Percentiles rank a stretch among this genome's conserved stretches.
These are phyloP conservation scores for Dolichomitus sp. DNA, from an alignment of 2,888 invertebrate genomes.

Conservation along the genomic window DNA sequence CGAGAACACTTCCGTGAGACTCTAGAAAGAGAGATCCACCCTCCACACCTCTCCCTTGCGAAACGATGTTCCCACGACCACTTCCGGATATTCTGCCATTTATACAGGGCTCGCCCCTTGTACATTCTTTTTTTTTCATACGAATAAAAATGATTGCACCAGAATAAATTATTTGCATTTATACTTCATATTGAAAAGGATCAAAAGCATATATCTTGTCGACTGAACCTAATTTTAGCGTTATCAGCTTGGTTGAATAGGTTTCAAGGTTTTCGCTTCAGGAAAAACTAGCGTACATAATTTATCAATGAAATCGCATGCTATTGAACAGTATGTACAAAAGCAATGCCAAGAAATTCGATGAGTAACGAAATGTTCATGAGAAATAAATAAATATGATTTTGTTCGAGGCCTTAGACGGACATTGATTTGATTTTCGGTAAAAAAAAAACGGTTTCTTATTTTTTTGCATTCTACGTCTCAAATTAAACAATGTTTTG, in stretches of 20 bases:
- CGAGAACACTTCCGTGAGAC: conserved; percentile 62
- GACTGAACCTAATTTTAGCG: background rate
- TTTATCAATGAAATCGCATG: background rate
- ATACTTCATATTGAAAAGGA: background rate
- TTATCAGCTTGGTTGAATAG: background rate
- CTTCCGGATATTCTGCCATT: conserved; percentile 55
- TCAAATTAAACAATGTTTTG: background rate
- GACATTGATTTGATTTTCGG: too few species aligned
- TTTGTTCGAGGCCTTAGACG: background rate
- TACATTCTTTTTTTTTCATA: background rate
- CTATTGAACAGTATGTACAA: background rate
- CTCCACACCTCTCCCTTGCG: conserved; percentile 33
- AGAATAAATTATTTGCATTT: background rate
- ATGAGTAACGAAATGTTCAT: background rate
- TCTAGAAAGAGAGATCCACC: conserved; percentile 49
- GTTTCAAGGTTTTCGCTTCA: background rate
- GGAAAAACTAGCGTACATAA: background rate
- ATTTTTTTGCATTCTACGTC: background rate
- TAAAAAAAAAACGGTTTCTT: too few species aligned
- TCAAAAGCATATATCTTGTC: background rate
- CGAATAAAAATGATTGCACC: background rate
- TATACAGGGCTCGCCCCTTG: conserved; percentile 40
- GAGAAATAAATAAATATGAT: background rate
- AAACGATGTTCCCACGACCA: conserved; percentile 59
- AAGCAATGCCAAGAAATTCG: background rate